A percentile compares a stretch with the other conserved stretches of the same genome.
Conservation (phyloP, 2,888 invertebrate species). For the Eudasyphora cyanicolor region DNA sequence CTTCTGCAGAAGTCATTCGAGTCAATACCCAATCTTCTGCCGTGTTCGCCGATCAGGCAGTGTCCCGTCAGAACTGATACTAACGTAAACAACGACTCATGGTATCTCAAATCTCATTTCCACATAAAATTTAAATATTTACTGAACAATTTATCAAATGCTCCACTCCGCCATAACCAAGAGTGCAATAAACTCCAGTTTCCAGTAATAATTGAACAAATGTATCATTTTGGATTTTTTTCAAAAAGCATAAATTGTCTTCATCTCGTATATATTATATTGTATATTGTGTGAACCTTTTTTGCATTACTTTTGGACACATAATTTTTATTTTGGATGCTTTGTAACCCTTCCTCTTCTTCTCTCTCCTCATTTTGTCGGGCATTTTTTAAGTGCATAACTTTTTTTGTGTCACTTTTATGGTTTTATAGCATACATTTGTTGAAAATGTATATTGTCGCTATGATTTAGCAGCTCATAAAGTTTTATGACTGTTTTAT, state of each 20-base stretch:
- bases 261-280: too few species aligned
- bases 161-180: too few species aligned
- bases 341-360: not conserved
- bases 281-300: conserved; percentile 14
- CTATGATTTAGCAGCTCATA: conserved; percentile 64
- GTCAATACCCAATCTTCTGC: too few species aligned
- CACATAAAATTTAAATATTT: too few species aligned
- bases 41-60: too few species aligned
- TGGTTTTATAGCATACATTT: conserved; percentile 26
- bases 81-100: too few species aligned
- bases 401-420: conserved; percentile 1
- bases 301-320: conserved; percentile 9
- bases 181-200: too few species aligned
- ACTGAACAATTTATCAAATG: not conserved
- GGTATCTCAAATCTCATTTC: too few species aligned
- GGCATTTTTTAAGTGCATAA: conserved; percentile 31
- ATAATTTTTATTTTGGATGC: not conserved
- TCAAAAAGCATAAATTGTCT: conserved; percentile 7
- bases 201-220: not conserved
- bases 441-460: conserved; percentile 35
- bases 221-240: conserved; percentile 14
- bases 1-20: too few species aligned
- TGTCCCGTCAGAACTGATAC: too few species aligned
- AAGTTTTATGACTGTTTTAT: conserved; percentile 58
- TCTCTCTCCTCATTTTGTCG: not conserved